Evolutionary conservation across 1,140 invertebrate species (phyloP), one percentile per base, ranked within the genome.

Genomic region (Camponotus vicinus): DNA sequence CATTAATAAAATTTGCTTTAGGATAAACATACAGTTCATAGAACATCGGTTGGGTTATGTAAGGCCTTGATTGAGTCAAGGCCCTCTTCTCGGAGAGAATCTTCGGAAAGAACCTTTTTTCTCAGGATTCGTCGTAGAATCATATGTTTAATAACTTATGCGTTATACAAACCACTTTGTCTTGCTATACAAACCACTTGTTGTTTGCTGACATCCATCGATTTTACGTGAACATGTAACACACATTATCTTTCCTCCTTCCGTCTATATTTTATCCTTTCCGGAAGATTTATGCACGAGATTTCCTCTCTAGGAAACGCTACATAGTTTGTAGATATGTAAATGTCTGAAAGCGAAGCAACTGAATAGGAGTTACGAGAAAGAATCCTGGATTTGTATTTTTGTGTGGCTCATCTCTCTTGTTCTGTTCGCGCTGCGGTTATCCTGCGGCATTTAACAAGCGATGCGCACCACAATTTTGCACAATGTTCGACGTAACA

Each of bases 141-240:
- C 15, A 21, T 69, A 34, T 55, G 34, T 37, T 57, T 78, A 70
- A 45, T 64, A 71, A 7, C 52, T 11, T 49, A 37, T 85, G n/a
- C 40, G 21, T 87, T 85, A 21, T 82, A 90, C 90, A 87, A 87
- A 91, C 90, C 86, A 89, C 88, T 79, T 84, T 71, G 80, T 83
- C 57, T 21, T 21, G 21, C 21, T 85, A 21, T 85, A 90, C 90
- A 87, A 87, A 91, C 90, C 86, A 89, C 88, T 79, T 55, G 73
- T 91, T 69, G 78, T 55, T 13, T n/a, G 3, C 42, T 6, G 57
- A 52, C 13, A 18, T 82, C 7, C 27, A 18, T 32, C 57, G 34
- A 70, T 37, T 75, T 32, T 79, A 15, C 32, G 59, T 69, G n/a
- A 18, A 49, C 18, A 9, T 42, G 57, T 55, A 55, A 85, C 71